Evolutionary conservation across 2,888 invertebrate genomes (phyloP).

Genomic region (Drosophila tanythrix): DNA sequence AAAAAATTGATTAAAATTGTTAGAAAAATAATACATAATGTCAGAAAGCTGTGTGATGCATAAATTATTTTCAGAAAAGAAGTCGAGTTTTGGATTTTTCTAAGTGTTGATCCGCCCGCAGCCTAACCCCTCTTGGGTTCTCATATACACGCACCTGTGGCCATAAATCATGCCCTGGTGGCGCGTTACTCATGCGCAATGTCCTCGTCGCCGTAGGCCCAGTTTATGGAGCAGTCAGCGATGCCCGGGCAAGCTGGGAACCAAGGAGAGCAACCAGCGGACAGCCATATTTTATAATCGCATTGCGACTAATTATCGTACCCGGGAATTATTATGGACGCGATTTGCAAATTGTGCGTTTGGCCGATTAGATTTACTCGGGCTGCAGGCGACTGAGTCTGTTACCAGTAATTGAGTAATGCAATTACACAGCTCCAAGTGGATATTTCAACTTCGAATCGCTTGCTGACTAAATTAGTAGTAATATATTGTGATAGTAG

Average conservation of each 20-base stretch:
- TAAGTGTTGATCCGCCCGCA: background rate
- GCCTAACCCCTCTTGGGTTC: background rate
- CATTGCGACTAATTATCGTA: slow-evolving; percentile 83
- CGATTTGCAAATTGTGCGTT: slow-evolving; percentile 67
- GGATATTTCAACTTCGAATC: background rate
- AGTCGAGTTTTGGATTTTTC: background rate
- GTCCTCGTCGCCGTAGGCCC: slow-evolving; percentile 44
- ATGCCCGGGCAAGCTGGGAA: background rate
- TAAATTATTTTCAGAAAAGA: background rate
- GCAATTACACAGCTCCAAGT: background rate
- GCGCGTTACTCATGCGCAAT: slow-evolving; percentile 77
- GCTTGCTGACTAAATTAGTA: background rate
- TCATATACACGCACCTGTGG: slow-evolving; percentile 6
- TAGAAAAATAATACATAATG: background rate
- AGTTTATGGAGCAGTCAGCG: background rate
- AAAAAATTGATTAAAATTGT: fast-evolving
- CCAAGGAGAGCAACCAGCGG: slow-evolving; percentile 2
- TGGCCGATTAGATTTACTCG: slow-evolving; percentile 42
- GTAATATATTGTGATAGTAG: background rate
- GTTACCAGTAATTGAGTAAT: background rate
- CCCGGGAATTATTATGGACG: slow-evolving; percentile 79
- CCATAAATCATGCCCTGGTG: slow-evolving; percentile 68
- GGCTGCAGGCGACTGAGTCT: background rate
- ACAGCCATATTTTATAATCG: slow-evolving; percentile 77
- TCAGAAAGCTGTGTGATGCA: background rate